A percentile compares a stretch with the other conserved stretches of the same genome.
These are phyloP conservation scores for Eristalinus aeneus DNA, from an alignment of 2,888 invertebrate genomes.

Conservation along the genomic window DNA sequence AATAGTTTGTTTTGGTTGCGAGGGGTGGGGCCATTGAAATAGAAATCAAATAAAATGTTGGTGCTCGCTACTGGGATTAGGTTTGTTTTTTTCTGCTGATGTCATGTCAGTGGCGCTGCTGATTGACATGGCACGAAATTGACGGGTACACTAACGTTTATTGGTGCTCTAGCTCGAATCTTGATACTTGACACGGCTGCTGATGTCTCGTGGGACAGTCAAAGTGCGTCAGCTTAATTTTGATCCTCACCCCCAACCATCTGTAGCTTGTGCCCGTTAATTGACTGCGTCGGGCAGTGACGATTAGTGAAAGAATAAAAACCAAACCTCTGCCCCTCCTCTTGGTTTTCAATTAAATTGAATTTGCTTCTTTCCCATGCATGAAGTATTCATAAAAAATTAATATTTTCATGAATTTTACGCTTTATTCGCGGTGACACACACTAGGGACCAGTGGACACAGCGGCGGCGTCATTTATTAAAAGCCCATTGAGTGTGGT, in stretches of 20 bases:
- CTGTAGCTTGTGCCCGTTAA: background rate
- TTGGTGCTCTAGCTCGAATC: background rate
- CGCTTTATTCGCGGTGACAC: too few relatives aligned
- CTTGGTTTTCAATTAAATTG: too few relatives aligned
- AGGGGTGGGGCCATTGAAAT: background rate
- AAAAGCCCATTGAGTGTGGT: background rate
- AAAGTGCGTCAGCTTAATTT: background rate
- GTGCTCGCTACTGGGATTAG: background rate
- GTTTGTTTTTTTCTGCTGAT: background rate
- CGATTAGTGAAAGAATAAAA: background rate
- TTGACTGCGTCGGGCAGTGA: background rate
- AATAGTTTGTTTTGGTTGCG: background rate
- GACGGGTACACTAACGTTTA: background rate
- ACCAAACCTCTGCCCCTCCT: background rate
- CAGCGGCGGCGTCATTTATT: background rate
- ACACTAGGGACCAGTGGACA: background rate
- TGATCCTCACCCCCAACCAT: background rate
- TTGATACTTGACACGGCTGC: background rate
- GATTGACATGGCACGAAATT: background rate
- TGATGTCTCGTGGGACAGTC: background rate
- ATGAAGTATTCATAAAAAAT: too few relatives aligned
- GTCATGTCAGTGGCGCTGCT: background rate
- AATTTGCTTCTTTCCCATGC: too few relatives aligned
- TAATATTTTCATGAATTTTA: too few relatives aligned
- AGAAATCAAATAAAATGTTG: background rate